Evolutionary conservation across 2,888 invertebrate species (phyloP).

Genomic region (Nycteola revayana): DNA sequence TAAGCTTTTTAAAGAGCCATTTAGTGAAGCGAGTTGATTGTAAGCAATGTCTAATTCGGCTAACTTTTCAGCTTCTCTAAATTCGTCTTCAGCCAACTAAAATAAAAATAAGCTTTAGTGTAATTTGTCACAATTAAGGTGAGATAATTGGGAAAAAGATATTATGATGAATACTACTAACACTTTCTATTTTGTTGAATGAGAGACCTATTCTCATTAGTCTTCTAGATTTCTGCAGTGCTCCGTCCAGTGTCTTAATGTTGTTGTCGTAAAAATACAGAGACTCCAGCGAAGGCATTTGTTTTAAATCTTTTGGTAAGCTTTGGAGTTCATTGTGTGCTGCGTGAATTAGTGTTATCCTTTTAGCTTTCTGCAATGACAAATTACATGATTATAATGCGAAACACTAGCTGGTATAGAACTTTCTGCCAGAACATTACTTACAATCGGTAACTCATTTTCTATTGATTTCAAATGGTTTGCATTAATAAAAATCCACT

Average conservation of each 20-base stretch:
- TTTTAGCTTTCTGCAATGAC: slow-evolving; percentile 77
- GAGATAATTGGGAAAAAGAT: too few relatives aligned
- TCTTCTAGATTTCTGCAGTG: slow-evolving; percentile 85
- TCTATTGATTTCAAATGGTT: slow-evolving; percentile 89
- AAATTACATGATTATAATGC: too few relatives aligned
- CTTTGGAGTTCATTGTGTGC: slow-evolving; percentile 87
- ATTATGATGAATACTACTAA: slow-evolving; percentile 79
- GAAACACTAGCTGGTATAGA: too few relatives aligned
- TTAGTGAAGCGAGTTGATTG: slow-evolving; percentile 87
- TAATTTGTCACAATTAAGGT: too few relatives aligned
- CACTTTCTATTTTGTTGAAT: slow-evolving; percentile 87
- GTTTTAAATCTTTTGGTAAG: slow-evolving; percentile 87
- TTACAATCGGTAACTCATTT: slow-evolving; percentile 87
- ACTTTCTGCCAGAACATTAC: too few relatives aligned
- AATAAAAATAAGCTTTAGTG: slow-evolving; percentile 20
- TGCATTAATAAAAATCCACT: slow-evolving; percentile 90
- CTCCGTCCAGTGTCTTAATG: slow-evolving; percentile 86
- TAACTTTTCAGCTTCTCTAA: slow-evolving; percentile 85
- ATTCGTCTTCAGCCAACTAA: slow-evolving; percentile 88
- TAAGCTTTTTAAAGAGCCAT: slow-evolving; percentile 87
- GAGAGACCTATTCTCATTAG: slow-evolving; percentile 86
- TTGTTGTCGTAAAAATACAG: slow-evolving; percentile 88
- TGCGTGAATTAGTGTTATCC: slow-evolving; percentile 86
- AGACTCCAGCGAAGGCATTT: slow-evolving; percentile 85
- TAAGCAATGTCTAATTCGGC: slow-evolving; percentile 87